phyloP scores from a whole-genome alignment of 2,113 vertebrate species.

The Poeciliopsis prolifica region DNA sequence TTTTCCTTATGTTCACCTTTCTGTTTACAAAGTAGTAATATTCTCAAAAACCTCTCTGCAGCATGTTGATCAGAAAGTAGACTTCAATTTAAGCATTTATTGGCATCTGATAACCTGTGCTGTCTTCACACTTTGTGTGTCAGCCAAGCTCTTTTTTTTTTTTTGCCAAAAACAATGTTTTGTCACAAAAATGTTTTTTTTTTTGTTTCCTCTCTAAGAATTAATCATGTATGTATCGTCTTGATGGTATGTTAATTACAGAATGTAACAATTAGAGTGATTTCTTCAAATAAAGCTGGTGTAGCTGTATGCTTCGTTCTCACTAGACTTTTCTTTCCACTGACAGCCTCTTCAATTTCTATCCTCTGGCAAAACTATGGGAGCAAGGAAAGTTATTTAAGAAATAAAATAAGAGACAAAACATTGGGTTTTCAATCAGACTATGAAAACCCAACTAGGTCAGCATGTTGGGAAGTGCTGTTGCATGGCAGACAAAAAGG shows the following conservation, averaged over 20 bases:
- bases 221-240: conserved; percentile 48
- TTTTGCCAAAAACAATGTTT: not conserved
- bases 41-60: too few species aligned
- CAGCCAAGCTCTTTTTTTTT: conserved; percentile 9
- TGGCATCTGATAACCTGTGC: not conserved
- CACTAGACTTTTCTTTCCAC: not conserved
- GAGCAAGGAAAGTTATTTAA: conserved; percentile 14
- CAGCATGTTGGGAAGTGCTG: conserved; percentile 24
- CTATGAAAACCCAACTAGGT: conserved; percentile 16
- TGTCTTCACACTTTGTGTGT: not conserved
- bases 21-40: too few species aligned
- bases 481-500: not conserved
- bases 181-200: conserved; percentile 17
- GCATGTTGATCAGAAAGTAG: not conserved
- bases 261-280: conserved; percentile 29
- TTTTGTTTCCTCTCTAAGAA: conserved; percentile 28
- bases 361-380: conserved; percentile 8
- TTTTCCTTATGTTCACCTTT: too few species aligned
- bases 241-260: conserved; percentile 46
- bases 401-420: conserved; percentile 12
- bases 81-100: conserved; percentile 25
- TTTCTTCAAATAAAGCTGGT: conserved; percentile 34
- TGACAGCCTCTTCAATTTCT: not conserved
- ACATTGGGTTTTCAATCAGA: conserved; percentile 13
- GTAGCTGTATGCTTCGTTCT: not conserved